Percentiles rank a stretch among this genome's conserved stretches.
phyloP scores from a whole-genome alignment of 2,113 vertebrate species.

The Oenanthe oenanthe region DNA sequence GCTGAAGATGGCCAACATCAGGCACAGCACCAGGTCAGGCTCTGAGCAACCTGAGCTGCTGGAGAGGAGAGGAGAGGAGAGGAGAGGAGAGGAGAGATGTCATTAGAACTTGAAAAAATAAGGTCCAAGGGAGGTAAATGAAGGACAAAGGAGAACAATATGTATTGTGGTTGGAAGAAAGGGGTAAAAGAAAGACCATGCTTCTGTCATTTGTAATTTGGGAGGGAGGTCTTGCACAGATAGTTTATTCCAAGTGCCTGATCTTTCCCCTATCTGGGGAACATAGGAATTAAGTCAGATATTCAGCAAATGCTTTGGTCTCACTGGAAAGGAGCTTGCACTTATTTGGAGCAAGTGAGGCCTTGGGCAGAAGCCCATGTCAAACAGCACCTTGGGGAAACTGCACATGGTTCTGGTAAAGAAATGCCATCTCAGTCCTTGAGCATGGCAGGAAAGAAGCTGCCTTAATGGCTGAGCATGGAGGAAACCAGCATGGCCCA shows the following conservation, averaged over 20 bases:
- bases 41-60: background rate
- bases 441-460: fast-evolving
- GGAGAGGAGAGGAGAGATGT: no score
- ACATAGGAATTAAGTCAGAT: background rate
- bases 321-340: background rate
- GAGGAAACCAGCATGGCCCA: background rate
- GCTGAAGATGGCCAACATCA: background rate
- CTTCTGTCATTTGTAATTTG: background rate
- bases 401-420: background rate
- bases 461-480: background rate
- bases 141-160: background rate
- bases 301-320: background rate
- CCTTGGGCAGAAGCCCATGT: background rate
- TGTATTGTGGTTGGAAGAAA: background rate
- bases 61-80: no score
- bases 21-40: background rate
- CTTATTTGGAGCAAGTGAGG: background rate
- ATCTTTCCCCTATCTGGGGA: background rate
- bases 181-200: background rate
- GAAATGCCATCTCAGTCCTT: background rate
- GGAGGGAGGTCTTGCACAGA: background rate
- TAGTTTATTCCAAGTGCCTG: background rate
- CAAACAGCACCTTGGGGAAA: background rate
- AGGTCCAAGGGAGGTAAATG: background rate
- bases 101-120: background rate